Percentiles rank a stretch among this genome's conserved stretches.
These are phyloP conservation scores for Prunella himalayana DNA, from an alignment of 2,113 vertebrate species.

Conservation along the genomic window DNA sequence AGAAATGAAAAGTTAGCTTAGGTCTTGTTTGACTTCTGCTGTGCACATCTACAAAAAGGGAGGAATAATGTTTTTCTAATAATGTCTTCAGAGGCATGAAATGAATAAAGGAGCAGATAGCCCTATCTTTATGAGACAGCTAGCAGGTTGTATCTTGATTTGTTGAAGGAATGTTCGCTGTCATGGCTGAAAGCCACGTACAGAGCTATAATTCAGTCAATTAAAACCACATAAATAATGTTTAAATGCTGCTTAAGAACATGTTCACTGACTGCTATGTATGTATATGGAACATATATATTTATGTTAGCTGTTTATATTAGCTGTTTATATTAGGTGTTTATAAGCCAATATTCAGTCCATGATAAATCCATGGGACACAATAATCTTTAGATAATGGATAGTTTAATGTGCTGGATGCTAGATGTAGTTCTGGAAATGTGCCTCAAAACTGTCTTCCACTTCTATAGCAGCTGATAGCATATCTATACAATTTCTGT, in stretches of 20 bases:
- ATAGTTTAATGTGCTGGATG: neutral
- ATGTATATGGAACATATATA: neutral
- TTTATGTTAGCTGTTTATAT: neutral
- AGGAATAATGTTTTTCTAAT: conserved; percentile 39
- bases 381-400: neutral
- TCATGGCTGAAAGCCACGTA: neutral
- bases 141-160: conserved; percentile 2
- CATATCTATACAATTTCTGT: neutral
- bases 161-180: neutral
- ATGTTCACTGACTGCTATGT: neutral
- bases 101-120: conserved; percentile 7
- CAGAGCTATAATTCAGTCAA: conserved; percentile 18
- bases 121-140: conserved; percentile 2
- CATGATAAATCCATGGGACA: neutral
- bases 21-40: neutral
- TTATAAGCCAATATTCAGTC: neutral
- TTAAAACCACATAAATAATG: conserved; percentile 22
- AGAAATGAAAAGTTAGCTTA: neutral
- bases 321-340: neutral
- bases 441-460: neutral
- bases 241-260: neutral
- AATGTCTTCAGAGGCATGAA: neutral
- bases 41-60: neutral
- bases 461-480: neutral
- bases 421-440: neutral